Conservation (phyloP, 2,797 vertebrate species). For the Microctenopoma stevenorrisi region DNA sequence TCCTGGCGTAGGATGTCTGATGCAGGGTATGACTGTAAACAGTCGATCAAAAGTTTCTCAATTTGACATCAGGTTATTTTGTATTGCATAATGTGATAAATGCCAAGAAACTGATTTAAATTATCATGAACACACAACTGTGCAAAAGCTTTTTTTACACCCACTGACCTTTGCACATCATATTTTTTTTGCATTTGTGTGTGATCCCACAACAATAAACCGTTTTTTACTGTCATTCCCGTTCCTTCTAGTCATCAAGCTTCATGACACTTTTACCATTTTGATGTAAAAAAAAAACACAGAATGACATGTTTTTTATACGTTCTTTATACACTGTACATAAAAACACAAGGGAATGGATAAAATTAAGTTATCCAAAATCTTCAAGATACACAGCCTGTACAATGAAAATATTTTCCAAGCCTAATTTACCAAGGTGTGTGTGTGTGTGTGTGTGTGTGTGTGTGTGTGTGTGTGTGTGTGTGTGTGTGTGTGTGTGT, state of each 20-base stretch:
- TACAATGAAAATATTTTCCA: conserved; percentile 86
- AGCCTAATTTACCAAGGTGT: conserved; percentile 83
- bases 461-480: conserved; percentile 47
- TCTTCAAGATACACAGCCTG: conserved; percentile 87
- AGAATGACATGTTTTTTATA: conserved; percentile 65
- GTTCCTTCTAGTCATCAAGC: neutral
- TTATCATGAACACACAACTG: neutral
- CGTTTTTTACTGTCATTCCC: neutral
- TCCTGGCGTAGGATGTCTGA: neutral
- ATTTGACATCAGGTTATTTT: neutral
- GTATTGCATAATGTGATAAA: neutral
- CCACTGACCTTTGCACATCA: conserved; percentile 12
- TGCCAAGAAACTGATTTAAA: neutral
- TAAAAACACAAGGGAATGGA: conserved; percentile 76
- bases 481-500: no score
- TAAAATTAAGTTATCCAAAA: conserved; percentile 85
- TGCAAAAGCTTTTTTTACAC: conserved; percentile 1
- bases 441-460: conserved; percentile 28
- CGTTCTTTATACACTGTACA: conserved; percentile 84
- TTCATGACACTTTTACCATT: neutral
- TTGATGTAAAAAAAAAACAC: conserved; percentile 29
- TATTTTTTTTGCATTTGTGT: conserved; percentile 14
- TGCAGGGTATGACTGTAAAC: neutral
- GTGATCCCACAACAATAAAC: conserved; percentile 19
- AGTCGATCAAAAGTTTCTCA: neutral